Conservation (phyloP, 1,140 invertebrate species). For the Diorhabda carinulata region DNA sequence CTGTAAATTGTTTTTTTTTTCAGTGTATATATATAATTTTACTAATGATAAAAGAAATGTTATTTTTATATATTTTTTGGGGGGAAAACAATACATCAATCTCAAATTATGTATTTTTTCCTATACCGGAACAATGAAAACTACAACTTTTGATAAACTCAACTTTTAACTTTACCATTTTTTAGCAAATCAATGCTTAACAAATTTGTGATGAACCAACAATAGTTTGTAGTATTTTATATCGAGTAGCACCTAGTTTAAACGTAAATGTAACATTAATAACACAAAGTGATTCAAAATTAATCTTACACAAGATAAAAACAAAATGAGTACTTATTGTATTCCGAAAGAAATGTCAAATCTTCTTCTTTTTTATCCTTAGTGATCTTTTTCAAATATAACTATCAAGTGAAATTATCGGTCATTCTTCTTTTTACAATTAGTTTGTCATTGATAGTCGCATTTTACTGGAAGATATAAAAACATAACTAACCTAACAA, state of each 20-base stretch:
- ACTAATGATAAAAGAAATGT: neutral
- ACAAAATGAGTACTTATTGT: too few relatives aligned
- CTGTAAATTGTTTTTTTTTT: neutral
- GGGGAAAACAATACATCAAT: too few relatives aligned
- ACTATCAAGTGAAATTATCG: too few relatives aligned
- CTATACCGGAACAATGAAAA: neutral
- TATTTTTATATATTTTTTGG: neutral
- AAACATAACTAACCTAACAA: too few relatives aligned
- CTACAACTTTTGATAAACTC: constrained; percentile 1
- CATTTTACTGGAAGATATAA: too few relatives aligned
- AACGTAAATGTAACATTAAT: constrained; percentile 4
- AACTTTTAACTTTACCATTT: neutral
- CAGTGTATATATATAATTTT: neutral
- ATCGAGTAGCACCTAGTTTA: constrained; percentile 7
- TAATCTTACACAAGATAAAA: too few relatives aligned
- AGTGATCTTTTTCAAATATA: too few relatives aligned
- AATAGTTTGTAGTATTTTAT: constrained; percentile 3
- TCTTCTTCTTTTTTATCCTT: too few relatives aligned
- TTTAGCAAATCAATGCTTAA: neutral
- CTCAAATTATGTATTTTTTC: neutral
- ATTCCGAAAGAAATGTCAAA: too few relatives aligned
- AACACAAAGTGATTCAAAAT: too few relatives aligned
- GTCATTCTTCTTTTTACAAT: too few relatives aligned
- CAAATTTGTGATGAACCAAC: constrained; percentile 1
- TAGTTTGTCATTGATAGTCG: too few relatives aligned